These are phyloP conservation scores for Ametastegia equiseti DNA, from an alignment of 2,888 invertebrate genomes.

Conservation along the genomic window DNA sequence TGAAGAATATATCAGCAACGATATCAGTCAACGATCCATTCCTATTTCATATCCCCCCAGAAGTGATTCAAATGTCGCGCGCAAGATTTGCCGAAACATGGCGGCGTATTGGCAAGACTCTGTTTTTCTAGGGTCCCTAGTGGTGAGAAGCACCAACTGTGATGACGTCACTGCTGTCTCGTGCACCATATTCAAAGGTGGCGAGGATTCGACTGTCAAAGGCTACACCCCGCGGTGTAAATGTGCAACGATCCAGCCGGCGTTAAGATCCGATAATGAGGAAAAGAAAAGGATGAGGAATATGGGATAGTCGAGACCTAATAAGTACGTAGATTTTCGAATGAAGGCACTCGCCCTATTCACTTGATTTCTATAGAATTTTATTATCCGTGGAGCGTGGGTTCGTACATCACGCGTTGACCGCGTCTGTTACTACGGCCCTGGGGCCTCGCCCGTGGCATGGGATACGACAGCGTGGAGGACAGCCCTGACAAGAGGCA, in stretches of 20 bases:
- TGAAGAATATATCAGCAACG: no score
- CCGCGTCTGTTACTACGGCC: neutral
- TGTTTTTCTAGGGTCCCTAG: no score
- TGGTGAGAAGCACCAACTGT: no score
- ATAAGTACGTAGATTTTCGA: neutral
- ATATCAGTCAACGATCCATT: no score
- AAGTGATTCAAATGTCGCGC: no score
- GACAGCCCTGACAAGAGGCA: slow-evolving; percentile 48
- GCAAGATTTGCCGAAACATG: no score
- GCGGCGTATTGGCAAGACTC: no score
- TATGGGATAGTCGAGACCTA: neutral
- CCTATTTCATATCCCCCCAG: no score
- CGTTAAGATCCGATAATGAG: neutral
- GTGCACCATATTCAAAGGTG: neutral
- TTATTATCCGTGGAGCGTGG: no score
- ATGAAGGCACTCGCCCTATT: neutral
- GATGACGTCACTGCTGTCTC: neutral
- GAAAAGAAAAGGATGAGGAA: neutral
- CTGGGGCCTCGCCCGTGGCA: slow-evolving; percentile 27
- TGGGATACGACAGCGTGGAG: neutral
- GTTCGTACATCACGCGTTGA: no score
- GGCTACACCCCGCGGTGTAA: neutral
- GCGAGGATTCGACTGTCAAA: neutral
- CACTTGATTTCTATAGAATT: no score
- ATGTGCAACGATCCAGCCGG: neutral